Evolutionary conservation across 2,113 vertebrate species (phyloP).

Genomic region (Mungos mungo): DNA sequence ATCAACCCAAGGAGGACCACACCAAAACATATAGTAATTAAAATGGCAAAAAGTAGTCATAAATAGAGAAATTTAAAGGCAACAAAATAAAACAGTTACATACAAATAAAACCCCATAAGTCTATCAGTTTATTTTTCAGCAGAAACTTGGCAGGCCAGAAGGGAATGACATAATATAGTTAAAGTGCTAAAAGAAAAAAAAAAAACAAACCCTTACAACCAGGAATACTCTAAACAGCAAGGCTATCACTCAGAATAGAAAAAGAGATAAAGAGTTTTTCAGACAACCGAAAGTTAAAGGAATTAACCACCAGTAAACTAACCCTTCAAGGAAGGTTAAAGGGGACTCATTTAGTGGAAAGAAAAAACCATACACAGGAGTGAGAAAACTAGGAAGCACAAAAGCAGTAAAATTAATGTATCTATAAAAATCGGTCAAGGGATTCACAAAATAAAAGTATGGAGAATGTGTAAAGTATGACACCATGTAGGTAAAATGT

Average conservation of each 20-base stretch:
- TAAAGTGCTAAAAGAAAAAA: background rate
- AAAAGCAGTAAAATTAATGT: background rate
- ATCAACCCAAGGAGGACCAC: background rate
- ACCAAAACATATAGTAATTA: background rate
- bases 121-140: background rate
- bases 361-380: background rate
- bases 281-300: background rate
- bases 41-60: background rate
- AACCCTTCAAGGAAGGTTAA: background rate
- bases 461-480: background rate
- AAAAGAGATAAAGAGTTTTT: background rate
- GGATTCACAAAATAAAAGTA: background rate
- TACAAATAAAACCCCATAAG: background rate
- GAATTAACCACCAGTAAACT: background rate
- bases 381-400: background rate
- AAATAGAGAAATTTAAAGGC: background rate
- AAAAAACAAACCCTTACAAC: background rate
- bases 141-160: background rate
- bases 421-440: background rate
- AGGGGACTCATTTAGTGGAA: background rate
- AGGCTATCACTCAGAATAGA: background rate
- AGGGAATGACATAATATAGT: background rate
- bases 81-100: background rate
- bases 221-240: background rate
- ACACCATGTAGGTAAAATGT: background rate